Conservation (phyloP, 2,888 invertebrate species). For the Ormyrus labotus region DNA sequence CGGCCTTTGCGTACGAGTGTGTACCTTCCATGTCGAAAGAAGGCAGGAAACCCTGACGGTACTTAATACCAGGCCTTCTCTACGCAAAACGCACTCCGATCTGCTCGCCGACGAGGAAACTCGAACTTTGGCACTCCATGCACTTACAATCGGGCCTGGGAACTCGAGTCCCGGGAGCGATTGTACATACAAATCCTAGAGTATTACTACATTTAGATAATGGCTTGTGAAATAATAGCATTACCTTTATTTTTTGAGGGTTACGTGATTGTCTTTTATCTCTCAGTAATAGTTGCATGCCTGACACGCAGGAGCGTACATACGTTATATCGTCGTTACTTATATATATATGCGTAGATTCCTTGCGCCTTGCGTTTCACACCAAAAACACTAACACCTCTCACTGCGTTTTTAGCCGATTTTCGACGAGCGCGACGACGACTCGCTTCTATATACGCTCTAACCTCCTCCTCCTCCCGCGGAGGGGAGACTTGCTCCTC, state of each 20-base stretch:
- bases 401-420: no score
- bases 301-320: slow-evolving; percentile 35
- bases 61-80: no score
- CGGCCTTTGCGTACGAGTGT: no score
- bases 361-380: background rate
- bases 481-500: no score
- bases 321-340: slow-evolving; percentile 18
- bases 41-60: no score
- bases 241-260: slow-evolving; percentile 23
- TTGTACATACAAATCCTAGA: background rate
- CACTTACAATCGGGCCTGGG: background rate
- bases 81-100: slow-evolving; percentile 17
- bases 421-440: no score
- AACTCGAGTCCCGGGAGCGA: no score
- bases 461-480: no score
- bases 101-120: slow-evolving; percentile 34
- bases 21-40: no score
- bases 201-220: slow-evolving; percentile 44
- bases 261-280: slow-evolving; percentile 48
- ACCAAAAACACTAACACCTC: background rate
- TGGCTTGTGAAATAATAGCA: slow-evolving; percentile 52
- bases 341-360: slow-evolving; percentile 30
- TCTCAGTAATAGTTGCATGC: slow-evolving; percentile 49
- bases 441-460: no score
- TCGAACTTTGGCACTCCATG: slow-evolving; percentile 51